These are phyloP conservation scores for Cecropterus lyciades DNA, from an alignment of 1,140 invertebrate genomes.

Conservation along the genomic window DNA sequence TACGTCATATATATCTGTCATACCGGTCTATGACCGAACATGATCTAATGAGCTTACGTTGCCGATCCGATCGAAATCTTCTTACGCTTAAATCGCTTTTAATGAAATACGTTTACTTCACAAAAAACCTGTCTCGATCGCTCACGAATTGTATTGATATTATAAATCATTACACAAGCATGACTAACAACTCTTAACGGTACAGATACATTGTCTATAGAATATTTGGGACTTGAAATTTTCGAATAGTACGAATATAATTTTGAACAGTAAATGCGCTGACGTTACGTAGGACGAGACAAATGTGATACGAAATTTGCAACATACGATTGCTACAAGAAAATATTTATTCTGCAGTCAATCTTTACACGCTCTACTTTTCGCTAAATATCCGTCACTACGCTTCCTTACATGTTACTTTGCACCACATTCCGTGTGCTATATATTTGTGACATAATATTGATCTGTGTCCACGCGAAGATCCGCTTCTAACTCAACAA, in stretches of 20 bases:
- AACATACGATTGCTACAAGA: conserved; percentile 24
- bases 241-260: neutral
- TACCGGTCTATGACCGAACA: conserved; percentile 46
- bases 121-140: conserved; percentile 54
- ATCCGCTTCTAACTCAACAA: conserved; percentile 25
- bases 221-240: conserved; percentile 17
- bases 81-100: conserved; percentile 54
- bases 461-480: conserved; percentile 9
- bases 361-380: conserved; percentile 20
- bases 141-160: conserved; percentile 64
- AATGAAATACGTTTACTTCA: conserved; percentile 53
- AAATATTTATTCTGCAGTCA: conserved; percentile 26
- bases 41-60: conserved; percentile 60
- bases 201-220: conserved; percentile 45
- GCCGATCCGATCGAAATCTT: conserved; percentile 56
- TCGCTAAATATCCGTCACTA: conserved; percentile 42
- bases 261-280: conserved; percentile 18
- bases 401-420: conserved; percentile 31
- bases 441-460: conserved; percentile 20
- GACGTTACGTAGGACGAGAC: conserved; percentile 39
- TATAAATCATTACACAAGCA: conserved; percentile 58
- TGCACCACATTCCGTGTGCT: conserved; percentile 10
- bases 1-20: conserved; percentile 59
- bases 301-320: conserved; percentile 39
- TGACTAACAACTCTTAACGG: conserved; percentile 58